These are phyloP conservation scores for Hypsopygia costalis DNA, from an alignment of 2,888 invertebrate species.

Conservation along the genomic window DNA sequence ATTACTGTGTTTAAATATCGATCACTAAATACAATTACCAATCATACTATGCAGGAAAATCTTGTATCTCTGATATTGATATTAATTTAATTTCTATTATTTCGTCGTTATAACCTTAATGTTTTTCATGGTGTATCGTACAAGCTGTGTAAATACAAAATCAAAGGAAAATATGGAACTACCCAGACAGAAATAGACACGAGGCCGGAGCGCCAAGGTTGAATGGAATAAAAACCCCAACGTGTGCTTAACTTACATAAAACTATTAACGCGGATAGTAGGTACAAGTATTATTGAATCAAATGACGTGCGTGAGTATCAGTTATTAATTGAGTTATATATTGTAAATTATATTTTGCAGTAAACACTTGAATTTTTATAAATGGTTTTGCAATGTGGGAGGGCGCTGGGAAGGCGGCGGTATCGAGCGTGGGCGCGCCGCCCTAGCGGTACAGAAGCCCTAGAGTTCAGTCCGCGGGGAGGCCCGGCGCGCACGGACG, in stretches of 20 bases:
- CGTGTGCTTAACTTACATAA: not conserved
- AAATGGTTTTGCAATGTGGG: constrained; percentile 70
- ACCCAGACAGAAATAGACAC: constrained; percentile 8
- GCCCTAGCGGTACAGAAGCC: constrained; percentile 69
- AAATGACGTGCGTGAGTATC: not conserved
- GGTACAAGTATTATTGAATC: not conserved
- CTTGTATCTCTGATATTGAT: too few relatives aligned
- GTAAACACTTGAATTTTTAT: constrained; percentile 53
- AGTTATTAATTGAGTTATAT: constrained; percentile 2
- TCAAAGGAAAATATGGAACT: not conserved
- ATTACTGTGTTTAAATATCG: too few relatives aligned
- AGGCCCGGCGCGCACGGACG: constrained; percentile 54
- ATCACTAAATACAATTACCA: too few relatives aligned
- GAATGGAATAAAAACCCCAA: constrained; percentile 2
- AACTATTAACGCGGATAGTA: not conserved
- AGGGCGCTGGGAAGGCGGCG: constrained; percentile 71
- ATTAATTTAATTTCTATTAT: too few relatives aligned
- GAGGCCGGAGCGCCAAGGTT: constrained; percentile 6
- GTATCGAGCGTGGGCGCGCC: constrained; percentile 78
- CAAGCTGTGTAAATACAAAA: not conserved
- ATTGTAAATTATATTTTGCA: constrained; percentile 32
- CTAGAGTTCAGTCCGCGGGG: constrained; percentile 63
- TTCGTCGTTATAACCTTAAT: too few relatives aligned
- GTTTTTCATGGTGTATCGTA: too few relatives aligned
- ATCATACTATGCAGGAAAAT: too few relatives aligned